Percentiles rank a stretch among this genome's conserved stretches.
phyloP scores from a whole-genome alignment of 2,113 vertebrate genomes.

The Spea multiplicata region DNA sequence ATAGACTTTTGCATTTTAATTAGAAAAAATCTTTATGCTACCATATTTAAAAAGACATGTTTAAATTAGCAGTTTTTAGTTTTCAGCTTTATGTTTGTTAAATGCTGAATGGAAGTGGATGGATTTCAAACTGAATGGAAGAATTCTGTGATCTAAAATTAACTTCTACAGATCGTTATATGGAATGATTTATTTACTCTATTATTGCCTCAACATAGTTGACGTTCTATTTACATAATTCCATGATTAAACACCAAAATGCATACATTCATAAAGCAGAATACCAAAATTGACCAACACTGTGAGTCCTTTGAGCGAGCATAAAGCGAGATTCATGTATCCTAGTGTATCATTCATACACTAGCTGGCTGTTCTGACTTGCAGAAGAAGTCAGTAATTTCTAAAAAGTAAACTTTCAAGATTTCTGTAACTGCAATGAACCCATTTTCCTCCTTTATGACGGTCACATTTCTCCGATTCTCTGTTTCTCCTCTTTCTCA shows the following conservation, averaged over 20 bases:
- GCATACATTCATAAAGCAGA: constrained; percentile 62
- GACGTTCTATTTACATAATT: no score
- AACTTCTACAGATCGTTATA: no score
- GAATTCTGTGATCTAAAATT: no score
- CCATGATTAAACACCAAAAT: constrained; percentile 47
- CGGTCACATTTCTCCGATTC: constrained; percentile 49
- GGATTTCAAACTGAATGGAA: no score
- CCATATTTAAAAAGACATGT: no score
- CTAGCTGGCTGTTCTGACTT: constrained; percentile 59
- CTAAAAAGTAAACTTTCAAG: constrained; percentile 73
- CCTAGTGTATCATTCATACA: constrained; percentile 52
- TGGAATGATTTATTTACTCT: no score
- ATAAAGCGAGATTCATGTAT: constrained; percentile 53
- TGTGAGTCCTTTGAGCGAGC: constrained; percentile 70
- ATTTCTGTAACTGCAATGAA: constrained; percentile 70
- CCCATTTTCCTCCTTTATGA: constrained; percentile 56
- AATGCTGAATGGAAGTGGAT: no score
- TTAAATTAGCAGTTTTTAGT: no score
- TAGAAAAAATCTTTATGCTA: no score
- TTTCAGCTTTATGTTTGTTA: no score
- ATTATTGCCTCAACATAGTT: no score
- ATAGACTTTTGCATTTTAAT: no score
- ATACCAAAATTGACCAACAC: constrained; percentile 69
- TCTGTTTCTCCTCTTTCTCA: constrained; percentile 41
- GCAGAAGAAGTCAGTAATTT: constrained; percentile 73